Conservation (phyloP, 1,140 invertebrate species). For the Ostrea denselamellosa region DNA sequence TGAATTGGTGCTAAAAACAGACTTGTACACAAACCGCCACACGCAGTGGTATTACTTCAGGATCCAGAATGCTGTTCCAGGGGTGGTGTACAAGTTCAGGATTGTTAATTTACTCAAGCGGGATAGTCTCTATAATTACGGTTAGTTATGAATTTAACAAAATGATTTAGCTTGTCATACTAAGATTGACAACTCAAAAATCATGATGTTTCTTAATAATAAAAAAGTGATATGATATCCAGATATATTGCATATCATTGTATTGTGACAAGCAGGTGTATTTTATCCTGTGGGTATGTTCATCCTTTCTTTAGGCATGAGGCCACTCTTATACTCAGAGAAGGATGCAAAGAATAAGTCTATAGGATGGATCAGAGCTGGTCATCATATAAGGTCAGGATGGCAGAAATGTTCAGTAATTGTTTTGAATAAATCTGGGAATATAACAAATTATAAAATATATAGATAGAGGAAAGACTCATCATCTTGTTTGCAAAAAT, state of each 20-base stretch:
- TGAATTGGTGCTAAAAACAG: conserved; percentile 77
- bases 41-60: conserved; percentile 80
- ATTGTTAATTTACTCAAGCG: conserved; percentile 78
- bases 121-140: conserved; percentile 77
- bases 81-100: conserved; percentile 75
- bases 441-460: too few species aligned
- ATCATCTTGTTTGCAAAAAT: too few species aligned
- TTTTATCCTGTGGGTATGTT: neutral
- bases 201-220: neutral
- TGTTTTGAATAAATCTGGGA: too few species aligned
- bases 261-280: neutral
- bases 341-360: conserved; percentile 68
- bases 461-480: too few species aligned
- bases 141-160: conserved; percentile 59
- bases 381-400: conserved; percentile 75
- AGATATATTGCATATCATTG: neutral
- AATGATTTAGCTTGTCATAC: too few species aligned
- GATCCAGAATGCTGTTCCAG: conserved; percentile 73
- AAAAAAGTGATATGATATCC: neutral
- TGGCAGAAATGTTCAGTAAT: too few species aligned
- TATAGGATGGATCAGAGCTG: conserved; percentile 74
- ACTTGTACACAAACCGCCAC: conserved; percentile 78
- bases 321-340: conserved; percentile 77
- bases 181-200: too few species aligned
- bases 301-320: conserved; percentile 73